phyloP scores from a whole-genome alignment of 2,113 vertebrate genomes.

The Polypterus bichir region DNA sequence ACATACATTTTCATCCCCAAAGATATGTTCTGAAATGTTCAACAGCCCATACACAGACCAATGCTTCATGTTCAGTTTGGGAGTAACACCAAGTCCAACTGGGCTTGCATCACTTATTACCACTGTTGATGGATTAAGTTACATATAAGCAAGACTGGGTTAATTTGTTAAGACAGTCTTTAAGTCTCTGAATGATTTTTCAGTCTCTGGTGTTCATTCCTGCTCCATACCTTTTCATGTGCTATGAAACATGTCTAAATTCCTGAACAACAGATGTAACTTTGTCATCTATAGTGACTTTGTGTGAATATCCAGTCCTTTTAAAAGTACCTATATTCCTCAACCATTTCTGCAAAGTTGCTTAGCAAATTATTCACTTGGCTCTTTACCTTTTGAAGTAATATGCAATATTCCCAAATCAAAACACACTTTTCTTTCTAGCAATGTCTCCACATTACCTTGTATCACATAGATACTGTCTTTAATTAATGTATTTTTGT shows the following conservation, averaged over 20 bases:
- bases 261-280: constrained; percentile 11
- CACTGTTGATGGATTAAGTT: constrained; percentile 12
- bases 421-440: neutral
- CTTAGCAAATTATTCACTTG: neutral
- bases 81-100: constrained; percentile 15
- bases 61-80: constrained; percentile 9
- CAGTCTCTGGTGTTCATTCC: constrained; percentile 11
- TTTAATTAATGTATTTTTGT: neutral
- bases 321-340: constrained; percentile 7
- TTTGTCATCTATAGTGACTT: constrained; percentile 7
- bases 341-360: neutral
- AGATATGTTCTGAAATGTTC: constrained; percentile 17
- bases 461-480: constrained; percentile 8
- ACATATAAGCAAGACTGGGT: constrained; percentile 14
- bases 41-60: constrained; percentile 13
- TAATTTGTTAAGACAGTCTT: constrained; percentile 12
- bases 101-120: constrained; percentile 17
- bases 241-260: constrained; percentile 7
- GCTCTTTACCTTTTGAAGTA: neutral
- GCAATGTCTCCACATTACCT: constrained; percentile 12
- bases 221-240: constrained; percentile 6
- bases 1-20: constrained; percentile 13
- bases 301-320: constrained; percentile 7
- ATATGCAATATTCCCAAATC: neutral
- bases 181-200: constrained; percentile 3